Conservation (phyloP, 2,797 vertebrate species). For the Antennarius maculatus region DNA sequence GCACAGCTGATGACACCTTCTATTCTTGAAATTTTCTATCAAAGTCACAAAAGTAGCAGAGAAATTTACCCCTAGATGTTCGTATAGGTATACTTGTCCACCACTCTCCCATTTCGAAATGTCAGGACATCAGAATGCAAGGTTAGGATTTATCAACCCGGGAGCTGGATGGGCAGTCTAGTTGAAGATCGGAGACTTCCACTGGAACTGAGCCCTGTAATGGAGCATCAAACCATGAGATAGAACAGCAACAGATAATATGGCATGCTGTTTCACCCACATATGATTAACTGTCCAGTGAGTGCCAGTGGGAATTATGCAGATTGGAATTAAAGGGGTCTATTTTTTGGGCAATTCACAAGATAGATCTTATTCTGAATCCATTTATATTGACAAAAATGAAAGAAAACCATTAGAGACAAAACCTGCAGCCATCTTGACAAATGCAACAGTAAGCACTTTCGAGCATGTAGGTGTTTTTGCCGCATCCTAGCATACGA, state of each 20-base stretch:
- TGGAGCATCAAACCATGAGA: constrained; percentile 70
- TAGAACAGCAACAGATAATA: constrained; percentile 73
- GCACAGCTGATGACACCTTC: constrained; percentile 16
- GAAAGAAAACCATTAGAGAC: constrained; percentile 7
- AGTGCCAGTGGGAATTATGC: constrained; percentile 23
- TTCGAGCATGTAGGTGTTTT: neutral
- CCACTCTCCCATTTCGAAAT: constrained; percentile 91
- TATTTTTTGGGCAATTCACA: constrained; percentile 25
- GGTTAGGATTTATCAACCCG: constrained; percentile 72
- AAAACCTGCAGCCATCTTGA: no score
- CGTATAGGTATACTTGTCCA: constrained; percentile 84
- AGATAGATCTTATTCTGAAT: constrained; percentile 17
- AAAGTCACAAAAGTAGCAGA: constrained; percentile 1
- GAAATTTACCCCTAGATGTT: constrained; percentile 82
- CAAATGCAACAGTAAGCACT: no score
- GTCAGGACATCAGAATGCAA: constrained; percentile 68
- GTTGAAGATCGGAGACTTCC: constrained; percentile 65
- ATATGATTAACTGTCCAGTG: constrained; percentile 72
- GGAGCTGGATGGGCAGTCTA: constrained; percentile 61
- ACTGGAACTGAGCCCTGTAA: constrained; percentile 84
- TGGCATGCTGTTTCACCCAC: constrained; percentile 56
- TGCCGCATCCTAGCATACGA: neutral
- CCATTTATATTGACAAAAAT: constrained; percentile 28
- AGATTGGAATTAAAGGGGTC: constrained; percentile 29
- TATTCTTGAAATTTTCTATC: constrained; percentile 31